A percentile compares a stretch with the other conserved stretches of the same genome.
Conservation (phyloP, 2,113 vertebrate genomes). For the Campylomormyrus tamandua region DNA sequence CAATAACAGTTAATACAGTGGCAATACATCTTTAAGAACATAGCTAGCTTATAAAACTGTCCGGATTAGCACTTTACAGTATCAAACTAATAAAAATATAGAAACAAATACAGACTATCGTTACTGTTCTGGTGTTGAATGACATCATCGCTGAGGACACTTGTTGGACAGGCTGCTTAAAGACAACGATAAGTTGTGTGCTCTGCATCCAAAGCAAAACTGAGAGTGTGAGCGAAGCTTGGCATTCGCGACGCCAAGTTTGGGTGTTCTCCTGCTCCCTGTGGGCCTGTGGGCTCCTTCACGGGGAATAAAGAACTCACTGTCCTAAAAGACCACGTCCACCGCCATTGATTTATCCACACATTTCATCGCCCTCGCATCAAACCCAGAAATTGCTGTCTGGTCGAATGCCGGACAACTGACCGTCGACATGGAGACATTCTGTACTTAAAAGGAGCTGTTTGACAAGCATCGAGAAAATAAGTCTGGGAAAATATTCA, state of each 20-base stretch:
- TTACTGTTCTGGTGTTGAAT: not conserved
- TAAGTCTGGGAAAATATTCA: constrained; percentile 10
- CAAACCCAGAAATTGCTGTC: constrained; percentile 19
- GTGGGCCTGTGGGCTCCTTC: not conserved
- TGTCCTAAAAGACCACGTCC: constrained; percentile 20
- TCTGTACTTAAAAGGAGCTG: constrained; percentile 5
- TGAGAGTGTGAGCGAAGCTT: not conserved
- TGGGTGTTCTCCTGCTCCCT: not conserved
- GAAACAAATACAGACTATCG: not conserved
- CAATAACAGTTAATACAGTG: not conserved
- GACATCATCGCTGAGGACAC: not conserved
- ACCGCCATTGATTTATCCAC: constrained; percentile 19
- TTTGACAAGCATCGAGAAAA: not conserved
- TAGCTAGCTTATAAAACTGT: not conserved
- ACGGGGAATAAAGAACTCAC: constrained; percentile 32
- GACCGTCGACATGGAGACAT: constrained; percentile 8
- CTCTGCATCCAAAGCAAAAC: not conserved
- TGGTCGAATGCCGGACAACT: constrained; percentile 12
- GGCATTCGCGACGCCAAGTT: not conserved
- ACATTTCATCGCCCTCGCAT: constrained; percentile 38
- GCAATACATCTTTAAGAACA: not conserved
- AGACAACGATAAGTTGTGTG: not conserved
- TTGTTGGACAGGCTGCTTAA: not conserved
- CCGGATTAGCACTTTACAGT: not conserved
- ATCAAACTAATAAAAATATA: not conserved